These are phyloP conservation scores for Pseudotriccus pelzelni DNA, from an alignment of 2,797 vertebrate genomes.

Conservation along the genomic window DNA sequence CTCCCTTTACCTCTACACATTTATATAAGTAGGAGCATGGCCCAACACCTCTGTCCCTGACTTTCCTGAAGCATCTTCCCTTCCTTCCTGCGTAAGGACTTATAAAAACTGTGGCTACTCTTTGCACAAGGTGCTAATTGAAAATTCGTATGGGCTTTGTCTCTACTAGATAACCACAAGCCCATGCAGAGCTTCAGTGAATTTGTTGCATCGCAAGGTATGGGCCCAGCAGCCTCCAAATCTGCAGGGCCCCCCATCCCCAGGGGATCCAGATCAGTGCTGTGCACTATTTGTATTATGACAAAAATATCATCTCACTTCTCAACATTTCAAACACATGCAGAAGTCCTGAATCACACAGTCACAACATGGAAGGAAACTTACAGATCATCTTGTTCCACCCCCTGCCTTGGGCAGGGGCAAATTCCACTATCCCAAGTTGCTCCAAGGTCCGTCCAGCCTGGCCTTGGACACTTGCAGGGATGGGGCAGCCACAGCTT, in stretches of 20 bases:
- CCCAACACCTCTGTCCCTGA: not conserved
- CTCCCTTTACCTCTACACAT: not conserved
- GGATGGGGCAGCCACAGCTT: not conserved
- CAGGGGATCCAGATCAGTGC: not conserved
- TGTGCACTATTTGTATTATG: fast-evolving
- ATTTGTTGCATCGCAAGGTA: not conserved
- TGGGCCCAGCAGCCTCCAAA: not conserved
- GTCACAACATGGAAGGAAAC: not conserved
- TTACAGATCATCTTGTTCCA: not conserved
- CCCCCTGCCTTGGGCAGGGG: not conserved
- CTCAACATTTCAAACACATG: not conserved
- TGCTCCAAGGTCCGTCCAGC: fast-evolving
- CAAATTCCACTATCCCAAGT: fast-evolving
- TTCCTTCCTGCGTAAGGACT: not conserved
- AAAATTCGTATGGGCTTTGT: not conserved
- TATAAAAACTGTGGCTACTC: not conserved
- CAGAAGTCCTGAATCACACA: not conserved
- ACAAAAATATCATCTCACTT: not conserved
- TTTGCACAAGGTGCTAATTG: not conserved
- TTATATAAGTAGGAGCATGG: fast-evolving
- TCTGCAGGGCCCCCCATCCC: not conserved
- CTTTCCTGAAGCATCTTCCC: not conserved
- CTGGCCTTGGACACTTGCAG: not conserved
- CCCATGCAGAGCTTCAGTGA: not conserved
- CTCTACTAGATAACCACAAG: not conserved